Evolutionary conservation across 1,140 invertebrate species (phyloP).

Genomic region (Zaprionus davidi): DNA sequence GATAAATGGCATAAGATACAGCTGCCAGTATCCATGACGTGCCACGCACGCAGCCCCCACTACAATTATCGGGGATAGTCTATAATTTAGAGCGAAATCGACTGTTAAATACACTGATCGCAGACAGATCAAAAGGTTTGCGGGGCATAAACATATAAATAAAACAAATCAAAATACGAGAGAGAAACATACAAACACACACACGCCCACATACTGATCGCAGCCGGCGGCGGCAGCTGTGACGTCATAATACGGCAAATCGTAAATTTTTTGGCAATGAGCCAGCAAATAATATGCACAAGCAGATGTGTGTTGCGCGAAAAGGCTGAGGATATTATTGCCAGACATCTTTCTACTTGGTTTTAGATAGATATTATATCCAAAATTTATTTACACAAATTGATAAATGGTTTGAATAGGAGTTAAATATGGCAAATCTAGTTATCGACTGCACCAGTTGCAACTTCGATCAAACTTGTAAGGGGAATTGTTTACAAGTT

Average conservation of each 20-base stretch:
- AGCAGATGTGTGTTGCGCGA: not conserved
- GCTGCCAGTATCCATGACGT: slow-evolving; percentile 56
- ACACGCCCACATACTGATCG: not conserved
- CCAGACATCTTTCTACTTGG: not conserved
- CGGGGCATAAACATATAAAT: not conserved
- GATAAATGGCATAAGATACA: slow-evolving; percentile 55
- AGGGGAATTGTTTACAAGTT: not conserved
- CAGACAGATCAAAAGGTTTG: not conserved
- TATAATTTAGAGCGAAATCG: slow-evolving; percentile 17
- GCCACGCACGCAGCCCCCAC: slow-evolving; percentile 33
- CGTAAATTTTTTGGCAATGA: not conserved
- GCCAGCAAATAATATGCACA: not conserved
- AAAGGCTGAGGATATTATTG: not conserved
- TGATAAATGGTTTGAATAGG: not conserved
- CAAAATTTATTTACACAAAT: not conserved
- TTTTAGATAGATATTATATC: no score
- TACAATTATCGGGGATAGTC: slow-evolving; percentile 28
- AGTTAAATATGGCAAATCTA: not conserved
- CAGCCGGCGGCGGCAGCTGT: not conserved
- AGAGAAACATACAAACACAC: not conserved
- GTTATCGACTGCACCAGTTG: not conserved
- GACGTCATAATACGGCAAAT: slow-evolving; percentile 1
- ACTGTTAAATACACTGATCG: not conserved
- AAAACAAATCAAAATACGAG: not conserved
- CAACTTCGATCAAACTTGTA: no score